These are phyloP conservation scores for Sesamia inferens DNA, from an alignment of 2,888 invertebrate genomes.

Conservation along the genomic window DNA sequence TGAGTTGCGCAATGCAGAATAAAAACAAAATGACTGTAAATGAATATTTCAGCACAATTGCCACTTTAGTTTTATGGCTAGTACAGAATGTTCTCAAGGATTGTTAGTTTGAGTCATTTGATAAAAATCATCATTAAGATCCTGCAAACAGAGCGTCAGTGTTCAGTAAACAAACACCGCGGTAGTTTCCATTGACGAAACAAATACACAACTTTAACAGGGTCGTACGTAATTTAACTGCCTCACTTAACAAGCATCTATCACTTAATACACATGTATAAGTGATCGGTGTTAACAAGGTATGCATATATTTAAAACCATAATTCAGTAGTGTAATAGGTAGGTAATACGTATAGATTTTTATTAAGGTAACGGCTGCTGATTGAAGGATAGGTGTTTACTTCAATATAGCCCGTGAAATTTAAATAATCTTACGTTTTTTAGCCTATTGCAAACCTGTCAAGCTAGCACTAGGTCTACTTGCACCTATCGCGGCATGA, in stretches of 20 bases:
- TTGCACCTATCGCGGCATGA: background rate
- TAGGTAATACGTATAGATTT: too few species aligned
- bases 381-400: background rate
- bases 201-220: constrained; percentile 50
- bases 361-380: too few species aligned
- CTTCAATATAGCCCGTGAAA: background rate
- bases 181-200: constrained; percentile 69
- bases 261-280: too few species aligned
- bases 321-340: background rate
- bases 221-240: constrained; percentile 26
- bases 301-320: constrained; percentile 1
- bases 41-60: constrained; percentile 20
- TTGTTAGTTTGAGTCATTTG: constrained; percentile 17
- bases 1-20: constrained; percentile 34
- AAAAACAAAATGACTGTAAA: constrained; percentile 28
- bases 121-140: constrained; percentile 45
- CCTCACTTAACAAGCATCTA: too few species aligned
- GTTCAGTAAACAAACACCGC: constrained; percentile 59
- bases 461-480: background rate
- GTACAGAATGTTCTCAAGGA: constrained; percentile 12
- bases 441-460: background rate
- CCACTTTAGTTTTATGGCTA: constrained; percentile 32
- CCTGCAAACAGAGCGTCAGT: constrained; percentile 59
- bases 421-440: background rate
- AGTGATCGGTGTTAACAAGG: too few species aligned